Percentiles rank a stretch among this genome's conserved stretches.
phyloP scores from a whole-genome alignment of 2,797 vertebrate genomes.

The Falco naumanni region DNA sequence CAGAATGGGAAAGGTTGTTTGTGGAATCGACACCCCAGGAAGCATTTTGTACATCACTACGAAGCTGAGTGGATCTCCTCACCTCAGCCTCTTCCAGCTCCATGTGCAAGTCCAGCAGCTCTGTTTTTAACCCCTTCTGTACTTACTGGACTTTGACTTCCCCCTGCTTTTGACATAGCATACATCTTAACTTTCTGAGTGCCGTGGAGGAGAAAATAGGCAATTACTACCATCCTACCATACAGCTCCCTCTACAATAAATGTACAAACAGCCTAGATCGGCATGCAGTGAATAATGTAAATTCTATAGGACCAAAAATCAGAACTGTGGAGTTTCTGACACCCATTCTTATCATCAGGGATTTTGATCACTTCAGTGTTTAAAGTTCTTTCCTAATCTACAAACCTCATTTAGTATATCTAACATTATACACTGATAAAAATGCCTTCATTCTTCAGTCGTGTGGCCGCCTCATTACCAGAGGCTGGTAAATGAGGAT shows the following conservation, averaged over 20 bases:
- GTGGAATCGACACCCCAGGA: background rate
- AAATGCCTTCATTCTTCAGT: background rate
- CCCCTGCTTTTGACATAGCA: background rate
- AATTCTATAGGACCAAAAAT: background rate
- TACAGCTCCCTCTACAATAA: background rate
- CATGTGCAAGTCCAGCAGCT: background rate
- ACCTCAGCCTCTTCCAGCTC: background rate
- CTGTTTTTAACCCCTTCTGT: background rate
- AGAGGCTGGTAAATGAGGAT: slow-evolving; percentile 27
- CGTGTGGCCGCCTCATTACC: background rate
- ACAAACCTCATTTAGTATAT: background rate
- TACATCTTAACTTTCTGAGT: background rate
- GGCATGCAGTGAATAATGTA: background rate
- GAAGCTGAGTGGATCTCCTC: background rate
- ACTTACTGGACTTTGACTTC: background rate
- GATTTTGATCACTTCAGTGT: slow-evolving; percentile 6
- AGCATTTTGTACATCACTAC: background rate
- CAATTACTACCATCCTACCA: background rate
- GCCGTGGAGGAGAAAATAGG: background rate
- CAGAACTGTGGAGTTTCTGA: background rate
- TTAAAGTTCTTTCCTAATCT: slow-evolving; percentile 23
- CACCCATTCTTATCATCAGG: background rate
- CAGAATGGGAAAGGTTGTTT: background rate
- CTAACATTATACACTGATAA: background rate
- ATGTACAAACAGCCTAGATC: background rate